Conservation (phyloP, 2,888 invertebrate genomes). For the Lasius fuliginosus region DNA sequence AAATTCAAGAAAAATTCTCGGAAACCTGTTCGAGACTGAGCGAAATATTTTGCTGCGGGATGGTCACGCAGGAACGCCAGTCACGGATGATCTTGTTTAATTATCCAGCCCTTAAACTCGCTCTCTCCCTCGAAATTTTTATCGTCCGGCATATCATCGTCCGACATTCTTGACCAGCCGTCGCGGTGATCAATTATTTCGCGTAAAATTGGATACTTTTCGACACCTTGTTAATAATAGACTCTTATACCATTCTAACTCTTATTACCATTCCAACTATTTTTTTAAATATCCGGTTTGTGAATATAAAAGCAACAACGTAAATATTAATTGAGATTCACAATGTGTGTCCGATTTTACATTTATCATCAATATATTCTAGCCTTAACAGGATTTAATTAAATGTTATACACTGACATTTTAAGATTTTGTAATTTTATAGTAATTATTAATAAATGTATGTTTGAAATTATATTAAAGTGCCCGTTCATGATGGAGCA, state of each 20-base stretch:
- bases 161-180: neutral
- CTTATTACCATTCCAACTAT: neutral
- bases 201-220: constrained; percentile 14
- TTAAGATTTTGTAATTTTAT: constrained; percentile 16
- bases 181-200: constrained; percentile 10
- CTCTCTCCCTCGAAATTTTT: constrained; percentile 18
- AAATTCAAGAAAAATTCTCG: constrained; percentile 76
- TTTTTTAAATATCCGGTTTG: neutral
- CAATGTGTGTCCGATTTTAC: neutral
- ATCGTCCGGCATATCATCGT: neutral
- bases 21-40: constrained; percentile 71
- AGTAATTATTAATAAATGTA: constrained; percentile 12
- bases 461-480: neutral
- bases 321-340: neutral
- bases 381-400: constrained; percentile 6
- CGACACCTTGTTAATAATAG: neutral
- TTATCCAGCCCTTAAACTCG: constrained; percentile 61
- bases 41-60: constrained; percentile 69
- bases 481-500: neutral
- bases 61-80: constrained; percentile 69
- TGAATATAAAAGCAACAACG: neutral
- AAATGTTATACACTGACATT: neutral
- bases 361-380: neutral
- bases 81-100: constrained; percentile 76
- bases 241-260: too few species aligned